Evolutionary conservation across 2,113 vertebrate species (phyloP), one percentile per base, ranked within the genome.

Genomic region (Myotis davidii): DNA sequence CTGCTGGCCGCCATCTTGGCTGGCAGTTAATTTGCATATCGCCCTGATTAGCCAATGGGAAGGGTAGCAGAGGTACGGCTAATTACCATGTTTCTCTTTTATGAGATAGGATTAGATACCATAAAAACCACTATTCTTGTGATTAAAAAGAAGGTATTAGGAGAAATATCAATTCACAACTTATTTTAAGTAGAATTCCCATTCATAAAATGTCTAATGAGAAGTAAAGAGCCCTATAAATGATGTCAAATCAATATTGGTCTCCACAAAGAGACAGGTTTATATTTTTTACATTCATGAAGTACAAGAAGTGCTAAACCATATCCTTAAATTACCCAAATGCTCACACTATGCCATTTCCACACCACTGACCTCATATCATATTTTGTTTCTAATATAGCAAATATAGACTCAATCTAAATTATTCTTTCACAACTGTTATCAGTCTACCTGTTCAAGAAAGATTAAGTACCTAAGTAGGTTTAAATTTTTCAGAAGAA

Each of bases 401-500:
- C 39, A 88, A 89, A 74, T 85, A 37, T 4, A 59, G 52, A 67
- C 17, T 21, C 21, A 61, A 42, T 82, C n/a, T 85, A 93, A 86
- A 56, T 90, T 78, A 89, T 54, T 61, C n/a, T 65, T 74, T 34
- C 13, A 50, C 17, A 67, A 85, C 6, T 12, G 27, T 50, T 81
- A 84, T 16, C 6, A 85, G n/a, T 65, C 27, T 74, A 74, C 5
- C n/a, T 73, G 23, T 48, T 86, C 42, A 92, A 87, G 45, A 52
- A 95, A 65, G 48, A 72, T 42, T 56, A 95, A 88, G 17, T 56
- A 90, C 25, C 9, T 34, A 79, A 83, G 25, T n/a, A 64, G 50
- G 34, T 95, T 17, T 67, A 94, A 77, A 59, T 17, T 74, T 90
- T 96, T 93, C 72, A 86, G 23, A 90, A 92, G 5, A 93, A 94